phyloP scores from a whole-genome alignment of 30 jellyfish, hydroid and myxozoan species.

The Aurelia aurita complex sp. Pacific region DNA sequence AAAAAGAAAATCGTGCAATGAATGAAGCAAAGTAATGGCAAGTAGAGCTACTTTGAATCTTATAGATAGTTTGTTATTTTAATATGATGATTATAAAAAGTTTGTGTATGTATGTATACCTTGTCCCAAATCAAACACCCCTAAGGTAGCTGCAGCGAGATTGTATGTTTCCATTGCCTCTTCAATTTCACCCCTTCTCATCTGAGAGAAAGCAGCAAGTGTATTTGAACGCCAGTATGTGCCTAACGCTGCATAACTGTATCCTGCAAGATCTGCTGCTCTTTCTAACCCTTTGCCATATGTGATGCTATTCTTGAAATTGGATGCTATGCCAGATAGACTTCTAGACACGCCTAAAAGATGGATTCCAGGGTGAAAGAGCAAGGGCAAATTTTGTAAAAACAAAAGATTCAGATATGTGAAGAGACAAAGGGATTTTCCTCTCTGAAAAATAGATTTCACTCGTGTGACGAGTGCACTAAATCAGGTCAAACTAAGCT shows the following conservation, averaged over 20 bases:
- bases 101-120: not conserved
- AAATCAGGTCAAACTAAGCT: no score
- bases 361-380: no score
- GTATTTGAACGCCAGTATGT: slow-evolving; percentile 36
- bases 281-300: not conserved
- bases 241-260: slow-evolving; percentile 23
- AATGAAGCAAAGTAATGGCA: no score
- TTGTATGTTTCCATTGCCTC: slow-evolving; percentile 54
- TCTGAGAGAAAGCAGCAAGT: slow-evolving; percentile 28
- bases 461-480: no score
- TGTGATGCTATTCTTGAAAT: not conserved
- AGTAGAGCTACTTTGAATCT: no score
- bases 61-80: no score
- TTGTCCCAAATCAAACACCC: slow-evolving; percentile 43
- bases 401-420: no score
- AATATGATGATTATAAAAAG: no score
- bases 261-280: slow-evolving; percentile 19
- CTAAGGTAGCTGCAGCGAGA: slow-evolving; percentile 29
- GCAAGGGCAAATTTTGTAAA: no score
- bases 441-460: no score
- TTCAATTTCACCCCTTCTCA: slow-evolving; percentile 32
- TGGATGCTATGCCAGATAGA: not conserved
- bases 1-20: no score
- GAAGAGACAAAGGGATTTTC: no score
- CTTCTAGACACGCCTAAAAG: not conserved